Evolutionary conservation across 1,140 invertebrate genomes (phyloP).

Genomic region (Lucilia cuprina): DNA sequence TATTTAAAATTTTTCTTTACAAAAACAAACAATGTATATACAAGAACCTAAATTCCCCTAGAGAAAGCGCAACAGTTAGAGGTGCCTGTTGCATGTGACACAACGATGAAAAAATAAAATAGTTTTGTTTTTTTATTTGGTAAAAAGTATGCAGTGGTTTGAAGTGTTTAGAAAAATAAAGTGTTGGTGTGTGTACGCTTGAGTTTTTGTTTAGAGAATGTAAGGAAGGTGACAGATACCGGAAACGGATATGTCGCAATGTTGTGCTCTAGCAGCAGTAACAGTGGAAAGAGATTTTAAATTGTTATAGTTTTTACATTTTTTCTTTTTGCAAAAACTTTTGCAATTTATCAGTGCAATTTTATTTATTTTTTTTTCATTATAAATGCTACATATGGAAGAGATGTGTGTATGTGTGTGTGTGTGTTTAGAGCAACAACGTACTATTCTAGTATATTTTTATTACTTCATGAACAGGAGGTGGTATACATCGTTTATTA

Average conservation of each 20-base stretch:
- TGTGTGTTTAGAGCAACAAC: neutral
- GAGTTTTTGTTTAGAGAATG: neutral
- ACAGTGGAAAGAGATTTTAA: neutral
- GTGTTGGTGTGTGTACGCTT: neutral
- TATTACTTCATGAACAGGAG: neutral
- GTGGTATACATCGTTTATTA: neutral
- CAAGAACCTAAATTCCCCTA: slow-evolving; percentile 1
- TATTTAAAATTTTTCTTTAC: neutral
- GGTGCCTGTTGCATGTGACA: slow-evolving; percentile 36
- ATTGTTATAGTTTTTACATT: too few species aligned
- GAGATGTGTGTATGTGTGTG: neutral
- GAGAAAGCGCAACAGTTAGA: slow-evolving; percentile 38
- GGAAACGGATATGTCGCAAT: slow-evolving; percentile 35
- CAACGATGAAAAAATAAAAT: neutral
- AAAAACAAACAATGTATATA: neutral
- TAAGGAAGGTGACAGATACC: slow-evolving; percentile 24
- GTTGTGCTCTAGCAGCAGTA: neutral
- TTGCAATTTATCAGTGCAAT: neutral
- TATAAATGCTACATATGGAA: neutral
- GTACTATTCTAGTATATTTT: neutral
- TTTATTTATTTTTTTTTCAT: neutral
- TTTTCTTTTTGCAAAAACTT: too few species aligned
- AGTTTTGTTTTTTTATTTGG: neutral
- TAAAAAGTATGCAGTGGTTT: neutral
- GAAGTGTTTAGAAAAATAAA: neutral